phyloP scores from a whole-genome alignment of 1,140 invertebrate genomes.

The Neelides sp. region DNA sequence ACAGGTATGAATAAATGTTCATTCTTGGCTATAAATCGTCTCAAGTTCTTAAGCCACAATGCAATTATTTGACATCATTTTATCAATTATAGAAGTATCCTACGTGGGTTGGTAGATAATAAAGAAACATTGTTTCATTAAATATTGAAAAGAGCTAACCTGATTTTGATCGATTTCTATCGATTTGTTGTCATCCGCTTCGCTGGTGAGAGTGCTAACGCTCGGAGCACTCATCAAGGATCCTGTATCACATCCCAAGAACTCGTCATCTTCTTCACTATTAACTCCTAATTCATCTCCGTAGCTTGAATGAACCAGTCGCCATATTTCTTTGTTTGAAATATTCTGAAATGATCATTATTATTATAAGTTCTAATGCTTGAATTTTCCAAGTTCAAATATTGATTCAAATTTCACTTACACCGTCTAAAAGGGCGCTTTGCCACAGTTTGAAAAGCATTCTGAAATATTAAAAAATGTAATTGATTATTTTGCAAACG shows the following conservation, averaged over 20 bases:
- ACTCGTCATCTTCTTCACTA: constrained; percentile 74
- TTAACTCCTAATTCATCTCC: constrained; percentile 83
- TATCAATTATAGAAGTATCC: too few relatives aligned
- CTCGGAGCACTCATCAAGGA: constrained; percentile 12
- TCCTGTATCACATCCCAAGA: constrained; percentile 13
- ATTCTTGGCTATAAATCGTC: too few relatives aligned
- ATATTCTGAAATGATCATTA: constrained; percentile 47
- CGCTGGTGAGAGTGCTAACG: constrained; percentile 16
- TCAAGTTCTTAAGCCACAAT: too few relatives aligned
- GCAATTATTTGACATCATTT: too few relatives aligned
- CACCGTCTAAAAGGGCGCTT: constrained; percentile 80
- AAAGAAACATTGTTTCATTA: too few relatives aligned
- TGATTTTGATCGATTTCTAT: constrained; percentile 20
- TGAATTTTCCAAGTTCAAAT: constrained; percentile 7
- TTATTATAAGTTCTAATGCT: constrained; percentile 1
- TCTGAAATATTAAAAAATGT: too few relatives aligned
- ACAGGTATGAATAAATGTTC: too few relatives aligned
- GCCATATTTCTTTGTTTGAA: constrained; percentile 75
- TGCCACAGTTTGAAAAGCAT: constrained; percentile 93
- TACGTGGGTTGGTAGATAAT: too few relatives aligned
- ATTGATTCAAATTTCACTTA: constrained; percentile 34
- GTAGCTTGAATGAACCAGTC: constrained; percentile 78
- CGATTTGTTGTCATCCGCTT: constrained; percentile 23
- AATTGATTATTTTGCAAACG: too few relatives aligned
- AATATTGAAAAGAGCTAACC: constrained; percentile 23